phyloP scores from a whole-genome alignment of 1,140 invertebrate species.

The Heliconius congener region DNA sequence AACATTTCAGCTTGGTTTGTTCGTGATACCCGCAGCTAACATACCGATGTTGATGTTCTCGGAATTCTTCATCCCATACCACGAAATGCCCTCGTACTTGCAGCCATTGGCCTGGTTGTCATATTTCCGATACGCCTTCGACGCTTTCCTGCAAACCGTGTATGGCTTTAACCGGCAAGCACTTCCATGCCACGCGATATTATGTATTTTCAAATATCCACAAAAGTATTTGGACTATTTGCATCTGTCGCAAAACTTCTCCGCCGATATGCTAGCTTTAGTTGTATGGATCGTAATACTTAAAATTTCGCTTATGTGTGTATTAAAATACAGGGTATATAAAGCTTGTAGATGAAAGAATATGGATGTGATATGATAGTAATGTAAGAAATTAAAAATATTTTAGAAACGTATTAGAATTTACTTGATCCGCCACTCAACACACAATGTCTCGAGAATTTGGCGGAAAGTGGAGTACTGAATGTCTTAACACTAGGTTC shows the following conservation, averaged over 20 bases:
- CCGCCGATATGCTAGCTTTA: slow-evolving; percentile 88
- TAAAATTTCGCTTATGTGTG: slow-evolving; percentile 62
- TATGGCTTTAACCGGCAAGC: slow-evolving; percentile 86
- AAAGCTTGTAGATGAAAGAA: slow-evolving; percentile 62
- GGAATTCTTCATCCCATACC: slow-evolving; percentile 92
- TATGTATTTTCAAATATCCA: slow-evolving; percentile 77
- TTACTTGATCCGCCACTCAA: too few relatives aligned
- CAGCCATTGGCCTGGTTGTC: slow-evolving; percentile 87
- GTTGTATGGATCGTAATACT: slow-evolving; percentile 82
- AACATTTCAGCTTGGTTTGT: slow-evolving; percentile 87
- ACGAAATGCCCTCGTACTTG: slow-evolving; percentile 88
- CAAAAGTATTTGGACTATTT: slow-evolving; percentile 76
- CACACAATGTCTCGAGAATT: too few relatives aligned
- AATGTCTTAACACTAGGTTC: too few relatives aligned
- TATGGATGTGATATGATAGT: background rate
- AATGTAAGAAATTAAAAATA: background rate
- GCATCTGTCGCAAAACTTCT: slow-evolving; percentile 82
- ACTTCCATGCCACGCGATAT: slow-evolving; percentile 80
- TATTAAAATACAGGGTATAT: slow-evolving; percentile 66
- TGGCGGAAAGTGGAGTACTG: too few relatives aligned
- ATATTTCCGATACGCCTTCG: slow-evolving; percentile 91
- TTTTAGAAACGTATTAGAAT: too few relatives aligned
- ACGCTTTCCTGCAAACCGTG: slow-evolving; percentile 88
- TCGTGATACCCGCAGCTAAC: slow-evolving; percentile 89
- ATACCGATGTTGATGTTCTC: slow-evolving; percentile 93